phyloP scores from a whole-genome alignment of 2,113 vertebrate species.

The Lota lota region DNA sequence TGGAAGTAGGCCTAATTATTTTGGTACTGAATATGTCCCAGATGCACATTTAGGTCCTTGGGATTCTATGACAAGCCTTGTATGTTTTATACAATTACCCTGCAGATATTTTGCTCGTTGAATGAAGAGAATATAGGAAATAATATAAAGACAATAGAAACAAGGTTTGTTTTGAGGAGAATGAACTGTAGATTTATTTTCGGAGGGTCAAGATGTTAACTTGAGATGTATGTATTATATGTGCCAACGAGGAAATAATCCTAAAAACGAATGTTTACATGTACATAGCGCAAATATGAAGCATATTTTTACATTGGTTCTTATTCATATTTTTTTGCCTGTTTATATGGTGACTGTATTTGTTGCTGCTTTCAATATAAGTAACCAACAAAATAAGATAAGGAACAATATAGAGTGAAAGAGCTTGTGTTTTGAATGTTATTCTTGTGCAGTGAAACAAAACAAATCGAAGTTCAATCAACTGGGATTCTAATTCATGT shows the following conservation, averaged over 20 bases:
- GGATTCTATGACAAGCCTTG: too few species aligned
- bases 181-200: constrained; percentile 10
- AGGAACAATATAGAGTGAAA: constrained; percentile 20
- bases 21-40: too few species aligned
- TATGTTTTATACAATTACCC: not conserved
- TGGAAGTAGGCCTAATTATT: too few species aligned
- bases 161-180: not conserved
- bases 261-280: constrained; percentile 60
- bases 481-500: not conserved
- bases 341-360: constrained; percentile 30
- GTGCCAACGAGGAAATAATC: constrained; percentile 78
- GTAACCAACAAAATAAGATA: not conserved
- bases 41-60: too few species aligned
- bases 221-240: constrained; percentile 47
- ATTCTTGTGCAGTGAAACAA: constrained; percentile 25
- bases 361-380: constrained; percentile 27
- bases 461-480: constrained; percentile 14
- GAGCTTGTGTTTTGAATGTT: constrained; percentile 30
- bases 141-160: too few species aligned
- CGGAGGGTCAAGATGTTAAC: constrained; percentile 11
- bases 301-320: constrained; percentile 19
- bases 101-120: not conserved
- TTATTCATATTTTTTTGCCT: constrained; percentile 30
- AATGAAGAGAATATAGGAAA: not conserved
- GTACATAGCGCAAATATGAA: constrained; percentile 36